phyloP scores from a whole-genome alignment of 2,113 vertebrate species.

The Anhinga anhinga region DNA sequence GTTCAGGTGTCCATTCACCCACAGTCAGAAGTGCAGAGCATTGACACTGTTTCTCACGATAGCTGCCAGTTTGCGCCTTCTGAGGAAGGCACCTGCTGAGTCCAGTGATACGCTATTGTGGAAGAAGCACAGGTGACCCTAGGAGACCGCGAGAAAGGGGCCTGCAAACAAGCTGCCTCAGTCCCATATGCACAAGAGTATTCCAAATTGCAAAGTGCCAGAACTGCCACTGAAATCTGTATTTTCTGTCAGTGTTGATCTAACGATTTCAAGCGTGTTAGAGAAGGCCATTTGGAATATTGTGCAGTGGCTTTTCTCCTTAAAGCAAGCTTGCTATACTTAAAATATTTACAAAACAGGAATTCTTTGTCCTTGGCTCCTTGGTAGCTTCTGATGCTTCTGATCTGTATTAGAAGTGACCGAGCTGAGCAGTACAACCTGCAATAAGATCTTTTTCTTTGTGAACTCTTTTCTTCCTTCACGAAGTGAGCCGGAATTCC shows the following conservation, averaged over 20 bases:
- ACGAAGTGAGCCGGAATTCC: not conserved
- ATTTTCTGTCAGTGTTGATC: constrained; percentile 14
- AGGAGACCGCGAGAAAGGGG: not conserved
- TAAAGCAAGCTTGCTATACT: not conserved
- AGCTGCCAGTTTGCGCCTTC: constrained; percentile 66
- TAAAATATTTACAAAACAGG: not conserved
- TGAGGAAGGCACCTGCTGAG: constrained; percentile 64
- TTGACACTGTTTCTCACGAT: constrained; percentile 70
- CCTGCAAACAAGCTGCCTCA: constrained; percentile 3
- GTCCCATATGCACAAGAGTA: constrained; percentile 15
- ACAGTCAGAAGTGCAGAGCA: constrained; percentile 60
- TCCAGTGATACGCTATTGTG: not conserved
- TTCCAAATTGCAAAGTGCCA: constrained; percentile 38
- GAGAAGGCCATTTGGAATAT: not conserved
- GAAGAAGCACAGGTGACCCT: not conserved
- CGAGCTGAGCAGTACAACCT: constrained; percentile 14
- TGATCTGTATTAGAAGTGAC: not conserved
- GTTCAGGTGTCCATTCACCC: constrained; percentile 82
- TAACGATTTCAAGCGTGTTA: not conserved
- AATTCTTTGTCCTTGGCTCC: not conserved
- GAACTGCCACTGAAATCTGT: not conserved
- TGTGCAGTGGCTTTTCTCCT: not conserved
- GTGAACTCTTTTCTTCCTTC: not conserved
- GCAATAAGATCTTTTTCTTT: constrained; percentile 38
- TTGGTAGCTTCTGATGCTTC: not conserved